Evolutionary conservation across 2,888 invertebrate genomes (phyloP).

Genomic region (Diplolepis rosae): DNA sequence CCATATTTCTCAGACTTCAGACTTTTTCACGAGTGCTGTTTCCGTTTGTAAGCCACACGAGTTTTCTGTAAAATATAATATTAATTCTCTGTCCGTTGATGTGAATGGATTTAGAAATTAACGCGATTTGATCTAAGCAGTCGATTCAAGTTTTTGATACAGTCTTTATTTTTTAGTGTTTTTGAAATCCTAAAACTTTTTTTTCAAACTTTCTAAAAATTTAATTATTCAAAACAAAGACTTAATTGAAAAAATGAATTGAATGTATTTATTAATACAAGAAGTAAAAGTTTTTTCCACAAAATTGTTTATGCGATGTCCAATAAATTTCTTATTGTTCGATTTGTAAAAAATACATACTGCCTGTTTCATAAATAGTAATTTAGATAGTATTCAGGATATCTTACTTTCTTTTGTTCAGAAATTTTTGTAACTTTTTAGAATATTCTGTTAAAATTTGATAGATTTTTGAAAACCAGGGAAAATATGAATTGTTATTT

Average conservation of each 20-base stretch:
- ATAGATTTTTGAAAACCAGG: background rate
- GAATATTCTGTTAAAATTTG: background rate
- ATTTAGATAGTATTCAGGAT: background rate
- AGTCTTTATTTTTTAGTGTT: background rate
- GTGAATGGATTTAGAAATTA: background rate
- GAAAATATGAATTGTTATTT: background rate
- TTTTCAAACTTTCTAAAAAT: background rate
- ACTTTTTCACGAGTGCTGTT: slow-evolving; percentile 16
- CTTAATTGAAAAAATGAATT: background rate
- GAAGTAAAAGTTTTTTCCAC: background rate
- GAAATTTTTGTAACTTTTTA: background rate
- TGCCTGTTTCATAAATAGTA: background rate
- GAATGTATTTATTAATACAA: background rate
- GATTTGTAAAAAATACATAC: background rate
- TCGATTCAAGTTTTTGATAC: background rate
- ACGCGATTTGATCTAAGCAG: background rate
- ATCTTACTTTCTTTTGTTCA: background rate
- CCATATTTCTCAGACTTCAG: slow-evolving; percentile 8
- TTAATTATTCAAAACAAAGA: background rate
- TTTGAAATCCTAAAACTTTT: background rate
- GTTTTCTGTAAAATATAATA: slow-evolving; percentile 7
- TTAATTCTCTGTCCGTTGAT: background rate
- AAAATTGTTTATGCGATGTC: background rate
- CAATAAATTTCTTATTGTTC: background rate
- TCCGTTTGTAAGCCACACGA: slow-evolving; percentile 5